Conservation (phyloP, 2,888 invertebrate species). For the Monopis laevigella region DNA sequence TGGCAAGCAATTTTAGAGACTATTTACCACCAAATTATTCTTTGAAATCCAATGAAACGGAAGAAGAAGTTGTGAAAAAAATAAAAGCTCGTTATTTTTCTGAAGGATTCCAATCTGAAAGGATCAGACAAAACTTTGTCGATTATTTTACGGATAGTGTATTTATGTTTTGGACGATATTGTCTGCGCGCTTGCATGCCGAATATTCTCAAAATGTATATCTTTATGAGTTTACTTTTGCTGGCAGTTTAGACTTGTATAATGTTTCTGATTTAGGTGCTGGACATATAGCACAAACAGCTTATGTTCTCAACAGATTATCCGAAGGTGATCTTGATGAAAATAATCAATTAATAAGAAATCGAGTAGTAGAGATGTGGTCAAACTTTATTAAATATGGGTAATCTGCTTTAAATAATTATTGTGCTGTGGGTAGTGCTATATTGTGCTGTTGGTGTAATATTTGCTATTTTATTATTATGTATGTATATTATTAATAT, state of each 20-base stretch:
- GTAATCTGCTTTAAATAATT: background rate
- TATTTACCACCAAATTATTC: slow-evolving; percentile 2
- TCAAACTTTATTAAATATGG: slow-evolving; percentile 8
- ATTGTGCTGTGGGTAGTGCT: no score
- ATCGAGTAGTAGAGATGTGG: slow-evolving; percentile 1
- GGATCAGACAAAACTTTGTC: background rate
- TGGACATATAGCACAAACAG: slow-evolving; percentile 4
- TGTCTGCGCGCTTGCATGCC: slow-evolving; percentile 2
- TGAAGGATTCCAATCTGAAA: background rate
- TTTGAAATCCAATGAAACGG: background rate
- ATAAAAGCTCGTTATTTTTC: background rate
- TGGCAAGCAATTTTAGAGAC: background rate
- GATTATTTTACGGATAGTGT: slow-evolving; percentile 8
- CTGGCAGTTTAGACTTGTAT: background rate
- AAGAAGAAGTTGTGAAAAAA: background rate
- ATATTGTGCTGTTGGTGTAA: no score
- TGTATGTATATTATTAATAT: no score
- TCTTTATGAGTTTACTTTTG: slow-evolving; percentile 5
- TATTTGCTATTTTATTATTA: no score
- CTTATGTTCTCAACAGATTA: background rate
- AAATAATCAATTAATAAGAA: background rate
- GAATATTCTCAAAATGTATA: background rate
- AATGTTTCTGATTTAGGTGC: background rate
- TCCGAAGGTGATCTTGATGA: background rate
- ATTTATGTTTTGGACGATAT: background rate